Percentiles rank a stretch among this genome's conserved stretches.
These are phyloP conservation scores for Leptonema lineaticorne DNA, from an alignment of 1,140 invertebrate genomes.

Conservation along the genomic window DNA sequence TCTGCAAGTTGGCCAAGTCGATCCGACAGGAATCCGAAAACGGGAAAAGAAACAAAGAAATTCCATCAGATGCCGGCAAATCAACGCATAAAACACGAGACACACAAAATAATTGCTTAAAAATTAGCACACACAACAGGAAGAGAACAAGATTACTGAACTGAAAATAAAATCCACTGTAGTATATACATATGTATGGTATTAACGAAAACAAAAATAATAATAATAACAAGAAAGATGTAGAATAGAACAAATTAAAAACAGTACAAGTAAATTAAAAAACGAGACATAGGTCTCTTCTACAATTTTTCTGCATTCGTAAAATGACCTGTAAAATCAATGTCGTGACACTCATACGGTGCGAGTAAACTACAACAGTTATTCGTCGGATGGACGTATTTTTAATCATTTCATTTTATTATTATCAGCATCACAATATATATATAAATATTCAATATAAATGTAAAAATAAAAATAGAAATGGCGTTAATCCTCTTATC, in stretches of 20 bases:
- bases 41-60: slow-evolving; percentile 27
- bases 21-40: slow-evolving; percentile 7
- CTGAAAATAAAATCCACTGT: no score
- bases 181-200: no score
- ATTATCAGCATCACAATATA: neutral
- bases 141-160: neutral
- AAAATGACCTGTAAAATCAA: slow-evolving; percentile 2
- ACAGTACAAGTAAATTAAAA: no score
- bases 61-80: slow-evolving; percentile 12
- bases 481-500: neutral
- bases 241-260: no score
- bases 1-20: slow-evolving; percentile 59
- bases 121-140: slow-evolving; percentile 18
- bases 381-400: no score
- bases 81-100: slow-evolving; percentile 17
- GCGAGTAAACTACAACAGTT: neutral
- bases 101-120: slow-evolving; percentile 2
- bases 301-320: neutral
- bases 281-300: neutral
- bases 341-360: neutral
- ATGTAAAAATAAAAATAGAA: neutral
- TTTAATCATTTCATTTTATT: no score
- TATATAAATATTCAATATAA: neutral
- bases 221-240: neutral
- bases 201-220: neutral